These are phyloP conservation scores for Temnothorax unifasciatus DNA, from an alignment of 2,888 invertebrate species.

Conservation along the genomic window DNA sequence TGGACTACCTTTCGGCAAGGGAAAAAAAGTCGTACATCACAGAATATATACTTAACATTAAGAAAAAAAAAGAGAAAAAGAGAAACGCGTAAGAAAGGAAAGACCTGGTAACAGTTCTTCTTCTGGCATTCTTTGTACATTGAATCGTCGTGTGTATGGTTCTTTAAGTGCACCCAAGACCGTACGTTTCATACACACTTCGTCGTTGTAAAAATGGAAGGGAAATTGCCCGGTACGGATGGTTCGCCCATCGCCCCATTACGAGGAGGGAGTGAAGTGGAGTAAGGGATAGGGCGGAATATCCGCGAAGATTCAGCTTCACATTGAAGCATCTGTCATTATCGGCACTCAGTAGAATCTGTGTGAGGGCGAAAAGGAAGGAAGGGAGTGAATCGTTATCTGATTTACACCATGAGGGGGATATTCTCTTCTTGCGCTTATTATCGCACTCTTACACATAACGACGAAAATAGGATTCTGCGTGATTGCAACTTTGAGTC, in stretches of 20 bases:
- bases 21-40: slow-evolving; percentile 46
- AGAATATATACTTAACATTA: slow-evolving; percentile 39
- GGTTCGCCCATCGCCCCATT: slow-evolving; percentile 2
- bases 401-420: slow-evolving; percentile 1
- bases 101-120: slow-evolving; percentile 52
- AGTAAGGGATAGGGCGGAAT: slow-evolving; percentile 67
- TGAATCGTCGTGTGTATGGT: slow-evolving; percentile 38
- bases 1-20: slow-evolving; percentile 21
- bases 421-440: slow-evolving; percentile 15
- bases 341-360: slow-evolving; percentile 40
- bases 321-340: slow-evolving; percentile 69
- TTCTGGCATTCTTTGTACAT: slow-evolving; percentile 55
- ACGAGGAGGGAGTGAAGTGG: not conserved
- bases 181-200: slow-evolving; percentile 24
- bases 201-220: slow-evolving; percentile 46
- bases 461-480: slow-evolving; percentile 20
- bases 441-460: slow-evolving; percentile 34
- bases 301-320: slow-evolving; percentile 75
- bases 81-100: slow-evolving; percentile 34
- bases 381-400: slow-evolving; percentile 16
- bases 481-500: slow-evolving; percentile 9
- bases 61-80: slow-evolving; percentile 18
- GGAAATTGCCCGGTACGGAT: slow-evolving; percentile 27
- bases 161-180: slow-evolving; percentile 38
- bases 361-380: not conserved